Conservation (phyloP, 2,888 invertebrate genomes). For the Cephus pygmeus region DNA sequence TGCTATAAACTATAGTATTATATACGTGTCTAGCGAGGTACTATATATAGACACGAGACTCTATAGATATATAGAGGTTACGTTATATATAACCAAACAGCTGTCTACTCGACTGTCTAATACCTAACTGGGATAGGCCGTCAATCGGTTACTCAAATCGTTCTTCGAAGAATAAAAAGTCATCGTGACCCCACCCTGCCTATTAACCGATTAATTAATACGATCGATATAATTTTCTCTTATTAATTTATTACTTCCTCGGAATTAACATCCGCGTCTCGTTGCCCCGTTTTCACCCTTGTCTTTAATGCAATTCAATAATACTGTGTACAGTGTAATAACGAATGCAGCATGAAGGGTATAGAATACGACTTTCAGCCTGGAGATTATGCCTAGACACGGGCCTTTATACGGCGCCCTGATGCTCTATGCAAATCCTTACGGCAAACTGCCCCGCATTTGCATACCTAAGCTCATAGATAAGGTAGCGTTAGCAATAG, state of each 20-base stretch:
- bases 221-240: not conserved
- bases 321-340: not conserved
- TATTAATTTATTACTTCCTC: not conserved
- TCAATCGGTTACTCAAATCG: not conserved
- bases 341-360: not conserved
- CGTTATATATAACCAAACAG: not conserved
- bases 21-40: not conserved
- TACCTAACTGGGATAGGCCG: not conserved
- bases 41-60: too few relatives aligned
- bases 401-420: conserved; percentile 52
- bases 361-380: conserved; percentile 6
- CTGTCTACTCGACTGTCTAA: not conserved
- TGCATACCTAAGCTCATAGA: conserved; percentile 57
- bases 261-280: not conserved
- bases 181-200: not conserved
- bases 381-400: conserved; percentile 58
- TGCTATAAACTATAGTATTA: not conserved
- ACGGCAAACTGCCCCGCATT: conserved; percentile 58
- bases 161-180: not conserved
- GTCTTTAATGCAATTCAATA: not conserved
- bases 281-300: not conserved
- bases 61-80: not conserved
- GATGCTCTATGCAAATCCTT: conserved; percentile 58
- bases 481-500: conserved; percentile 58
- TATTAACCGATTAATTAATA: not conserved